These are phyloP conservation scores for Amphiprion percula DNA, from an alignment of 2,113 vertebrate species.

Conservation along the genomic window DNA sequence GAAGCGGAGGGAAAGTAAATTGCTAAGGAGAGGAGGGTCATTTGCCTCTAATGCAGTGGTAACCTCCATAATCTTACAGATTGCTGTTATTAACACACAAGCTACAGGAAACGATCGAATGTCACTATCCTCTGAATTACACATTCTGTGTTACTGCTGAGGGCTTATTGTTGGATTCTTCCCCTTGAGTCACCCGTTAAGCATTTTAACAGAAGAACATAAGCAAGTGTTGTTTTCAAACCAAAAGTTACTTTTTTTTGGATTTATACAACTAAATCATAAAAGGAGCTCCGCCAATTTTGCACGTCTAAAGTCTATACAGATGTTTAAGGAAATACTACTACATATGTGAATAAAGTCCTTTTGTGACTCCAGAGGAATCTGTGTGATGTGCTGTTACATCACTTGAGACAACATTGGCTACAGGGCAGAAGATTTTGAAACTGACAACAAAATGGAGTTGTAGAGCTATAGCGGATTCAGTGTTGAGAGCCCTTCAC, in stretches of 20 bases:
- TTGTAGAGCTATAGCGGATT: no score
- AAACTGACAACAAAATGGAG: no score
- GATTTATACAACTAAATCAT: no score
- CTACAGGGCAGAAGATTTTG: no score
- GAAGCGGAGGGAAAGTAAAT: slow-evolving; percentile 11
- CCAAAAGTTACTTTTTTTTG: slow-evolving; percentile 6
- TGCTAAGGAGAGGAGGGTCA: neutral
- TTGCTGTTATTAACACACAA: slow-evolving; percentile 63
- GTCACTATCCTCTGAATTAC: slow-evolving; percentile 48
- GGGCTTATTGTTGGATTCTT: slow-evolving; percentile 1
- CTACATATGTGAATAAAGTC: no score
- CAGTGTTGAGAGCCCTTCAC: no score
- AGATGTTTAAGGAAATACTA: no score
- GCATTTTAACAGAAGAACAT: neutral
- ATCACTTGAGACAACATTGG: no score
- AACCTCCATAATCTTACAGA: slow-evolving; percentile 49
- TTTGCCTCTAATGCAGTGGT: slow-evolving; percentile 31
- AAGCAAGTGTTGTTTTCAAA: neutral
- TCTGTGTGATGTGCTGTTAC: no score
- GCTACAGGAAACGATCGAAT: slow-evolving; percentile 45
- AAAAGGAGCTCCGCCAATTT: no score
- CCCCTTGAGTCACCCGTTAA: neutral
- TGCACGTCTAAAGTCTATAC: no score
- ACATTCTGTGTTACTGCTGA: slow-evolving; percentile 24
- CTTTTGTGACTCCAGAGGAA: no score